Evolutionary conservation across 2,888 invertebrate species (phyloP).

Genomic region (Drosophila peninsularis): DNA sequence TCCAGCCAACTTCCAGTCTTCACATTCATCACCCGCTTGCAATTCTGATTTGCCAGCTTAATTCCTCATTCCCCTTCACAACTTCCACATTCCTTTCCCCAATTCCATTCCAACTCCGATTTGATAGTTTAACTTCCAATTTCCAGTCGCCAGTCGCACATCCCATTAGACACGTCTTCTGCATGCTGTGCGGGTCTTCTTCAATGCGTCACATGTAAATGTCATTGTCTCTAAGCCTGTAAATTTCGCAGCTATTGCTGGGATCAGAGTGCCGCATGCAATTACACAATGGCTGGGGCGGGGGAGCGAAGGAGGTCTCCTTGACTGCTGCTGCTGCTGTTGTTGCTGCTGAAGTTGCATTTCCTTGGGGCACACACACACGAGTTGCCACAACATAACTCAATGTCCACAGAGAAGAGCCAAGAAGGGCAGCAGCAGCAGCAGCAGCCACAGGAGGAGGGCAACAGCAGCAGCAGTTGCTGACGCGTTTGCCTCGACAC

Average conservation of each 20-base stretch:
- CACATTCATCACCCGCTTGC: not conserved
- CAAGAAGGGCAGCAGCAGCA: constrained; percentile 1
- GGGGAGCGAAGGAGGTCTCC: not conserved
- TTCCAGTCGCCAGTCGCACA: not conserved
- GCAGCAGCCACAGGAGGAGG: not conserved
- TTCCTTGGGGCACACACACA: constrained; percentile 48
- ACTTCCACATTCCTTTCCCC: not conserved
- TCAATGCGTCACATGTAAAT: constrained; percentile 37
- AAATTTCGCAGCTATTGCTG: constrained; percentile 36
- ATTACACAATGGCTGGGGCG: constrained; percentile 20
- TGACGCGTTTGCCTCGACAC: constrained; percentile 33
- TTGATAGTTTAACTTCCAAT: not conserved
- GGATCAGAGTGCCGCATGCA: constrained; percentile 29
- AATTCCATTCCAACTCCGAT: not conserved
- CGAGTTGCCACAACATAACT: constrained; percentile 65
- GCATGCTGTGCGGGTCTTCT: not conserved
- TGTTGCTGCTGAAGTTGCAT: constrained; percentile 48
- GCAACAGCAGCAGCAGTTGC: constrained; percentile 32
- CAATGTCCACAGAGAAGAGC: constrained; percentile 53
- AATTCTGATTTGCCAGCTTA: not conserved
- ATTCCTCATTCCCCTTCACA: not conserved
- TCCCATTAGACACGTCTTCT: constrained; percentile 1
- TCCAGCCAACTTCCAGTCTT: not conserved
- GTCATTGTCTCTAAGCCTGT: constrained; percentile 29
- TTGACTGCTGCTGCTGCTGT: constrained; percentile 10